Base-by-base conservation (phyloP, 2,113 vertebrate species). In the Carassius gibelio region DNA sequence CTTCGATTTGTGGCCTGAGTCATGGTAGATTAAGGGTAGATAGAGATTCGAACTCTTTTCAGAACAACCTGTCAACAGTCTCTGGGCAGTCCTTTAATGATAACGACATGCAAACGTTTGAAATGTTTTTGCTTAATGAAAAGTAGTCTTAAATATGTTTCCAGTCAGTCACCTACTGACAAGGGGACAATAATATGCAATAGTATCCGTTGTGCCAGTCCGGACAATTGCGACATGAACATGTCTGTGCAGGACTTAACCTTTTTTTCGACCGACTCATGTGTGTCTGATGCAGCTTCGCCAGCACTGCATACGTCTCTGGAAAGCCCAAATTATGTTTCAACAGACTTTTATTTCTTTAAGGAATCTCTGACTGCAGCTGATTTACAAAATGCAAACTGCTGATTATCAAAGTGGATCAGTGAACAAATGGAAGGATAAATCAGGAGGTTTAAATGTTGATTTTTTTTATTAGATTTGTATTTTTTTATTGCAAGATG, bases 131-230 rank as follows among this genome's bases (percentile, higher is more conserved):
- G 93, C 90, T 95, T 94, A 94, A 95, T 95, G 96, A 96, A 98
- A 94, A 97, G 96, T 96, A 96, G 97, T 96, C 92, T 95, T 91
- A 98, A 97, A 97, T 95, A 96, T 96, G 95, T 97, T 94, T 93
- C 95, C 86, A 94, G 95, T 88, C 93, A 95, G 91, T 95, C 96
- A 91, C 96, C 96, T 94, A 96, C 95, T 94, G 94, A 95, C 91
- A 96, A 95, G 93, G 94, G 93, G 90, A 94, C 96, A 93, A 97
- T 96, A 97, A 97, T 96, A 83, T 93, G 96, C 94, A 92, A 10
- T 42, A 42, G 7, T 42, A 42, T 95, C 95, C 94, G 96, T 95
- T 96, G 97, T 95, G 96, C 64, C 50, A 79, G 94, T 92, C 95
- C 95, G 94, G 96, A 98, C 96, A 97, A 96, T 96, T 95, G 95